Evolutionary conservation across 2,113 vertebrate species (phyloP).

Genomic region (Sorex fumeus): DNA sequence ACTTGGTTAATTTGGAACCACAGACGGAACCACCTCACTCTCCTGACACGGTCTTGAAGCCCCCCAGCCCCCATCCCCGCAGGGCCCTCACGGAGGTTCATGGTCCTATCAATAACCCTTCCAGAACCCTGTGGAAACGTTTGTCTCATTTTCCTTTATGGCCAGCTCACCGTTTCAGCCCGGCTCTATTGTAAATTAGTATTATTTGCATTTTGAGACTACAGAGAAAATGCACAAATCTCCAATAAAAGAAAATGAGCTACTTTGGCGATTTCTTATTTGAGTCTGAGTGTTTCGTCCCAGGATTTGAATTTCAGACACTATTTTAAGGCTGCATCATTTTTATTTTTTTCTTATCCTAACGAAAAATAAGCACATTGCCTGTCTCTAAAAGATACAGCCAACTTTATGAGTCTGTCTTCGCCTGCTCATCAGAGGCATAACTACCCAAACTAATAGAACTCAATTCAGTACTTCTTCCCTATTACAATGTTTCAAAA

Average conservation of each 20-base stretch:
- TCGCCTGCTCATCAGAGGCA: not conserved
- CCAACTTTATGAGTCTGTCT: not conserved
- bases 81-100: no score
- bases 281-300: not conserved
- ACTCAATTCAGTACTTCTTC: not conserved
- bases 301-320: not conserved
- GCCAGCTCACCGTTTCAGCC: not conserved
- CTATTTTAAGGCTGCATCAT: not conserved
- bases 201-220: not conserved
- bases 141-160: not conserved
- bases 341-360: not conserved
- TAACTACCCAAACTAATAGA: not conserved
- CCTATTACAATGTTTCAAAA: not conserved
- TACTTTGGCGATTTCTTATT: not conserved
- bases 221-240: not conserved
- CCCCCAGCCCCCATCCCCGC: no score
- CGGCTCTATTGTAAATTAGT: not conserved
- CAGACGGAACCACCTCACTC: no score
- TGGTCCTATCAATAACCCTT: no score
- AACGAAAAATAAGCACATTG: not conserved
- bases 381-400: not conserved
- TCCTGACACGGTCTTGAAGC: no score
- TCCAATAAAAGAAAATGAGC: not conserved
- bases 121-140: not conserved
- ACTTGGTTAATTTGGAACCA: no score